Base-by-base conservation (phyloP, 2,797 vertebrate genomes). In the Propithecus deckenii region DNA sequence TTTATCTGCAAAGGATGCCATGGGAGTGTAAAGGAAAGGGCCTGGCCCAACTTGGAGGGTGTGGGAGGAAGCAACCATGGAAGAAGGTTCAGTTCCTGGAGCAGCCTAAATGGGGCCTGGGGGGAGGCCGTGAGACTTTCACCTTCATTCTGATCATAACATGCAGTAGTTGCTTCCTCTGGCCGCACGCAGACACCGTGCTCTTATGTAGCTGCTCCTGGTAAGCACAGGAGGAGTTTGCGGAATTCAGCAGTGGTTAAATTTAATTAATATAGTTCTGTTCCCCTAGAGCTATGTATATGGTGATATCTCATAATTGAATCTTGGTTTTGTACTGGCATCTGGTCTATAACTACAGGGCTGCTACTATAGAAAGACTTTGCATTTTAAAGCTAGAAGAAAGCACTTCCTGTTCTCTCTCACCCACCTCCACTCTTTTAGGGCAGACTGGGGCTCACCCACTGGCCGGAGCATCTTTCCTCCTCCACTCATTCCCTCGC, bases 261-360 rank as follows among this genome's bases (percentile, higher is more conserved):
- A 57, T 95, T 83, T 95, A 91, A 95, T 96, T 91, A 92, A 92
- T 57, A 87, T 35, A 61, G 61, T 88, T 80, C 71, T 96, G 28
- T 59, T 32, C 17, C 79, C 80, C 78, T 90, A 65, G 67, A 96
- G 94, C 84, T 87, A 48, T 57, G 28, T 59, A 32, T 41, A 89
- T 55, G 67, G 76, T 78, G 69, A 48, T 76, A 88, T 89, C 15
- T 65, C 30, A 13, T 79, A 83, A 61, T 52, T 57, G 69, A 91
- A 78, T 85, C 69, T 61, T 89, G 28, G 55, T 69, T 92, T 89
- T 76, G 57, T 25, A 28, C 46, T 50, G 38, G 28, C 17, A 91
- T 75, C 89, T 79, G 25, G 59, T 61, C 30, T 6, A 11, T 63
- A 83, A 48, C 72, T 15, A 43, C 41, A 91, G 41, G 35, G 32